Evolutionary conservation across 2,888 invertebrate species (phyloP).

Genomic region (Sepioteuthis lessoniana): DNA sequence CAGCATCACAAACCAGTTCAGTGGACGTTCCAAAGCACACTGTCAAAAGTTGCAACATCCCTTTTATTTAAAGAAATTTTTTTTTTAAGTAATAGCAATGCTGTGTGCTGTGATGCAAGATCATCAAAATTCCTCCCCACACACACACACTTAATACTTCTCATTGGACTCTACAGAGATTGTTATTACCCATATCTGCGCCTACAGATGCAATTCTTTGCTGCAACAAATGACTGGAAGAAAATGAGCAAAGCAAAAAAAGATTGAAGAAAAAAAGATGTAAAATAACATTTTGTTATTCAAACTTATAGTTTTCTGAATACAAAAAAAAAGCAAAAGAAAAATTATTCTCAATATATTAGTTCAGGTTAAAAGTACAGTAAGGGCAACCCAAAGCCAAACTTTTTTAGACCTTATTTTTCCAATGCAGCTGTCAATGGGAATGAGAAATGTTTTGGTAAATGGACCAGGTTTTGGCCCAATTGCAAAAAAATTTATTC

Average conservation of each 20-base stretch:
- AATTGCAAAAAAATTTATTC: too few species aligned
- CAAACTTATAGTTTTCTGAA: conserved; percentile 7
- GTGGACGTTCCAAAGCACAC: neutral
- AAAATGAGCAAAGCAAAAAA: neutral
- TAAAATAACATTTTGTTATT: neutral
- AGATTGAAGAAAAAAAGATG: neutral
- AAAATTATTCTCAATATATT: neutral
- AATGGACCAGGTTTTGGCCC: too few species aligned
- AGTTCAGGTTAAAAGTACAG: too few species aligned
- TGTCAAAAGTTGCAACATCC: neutral
- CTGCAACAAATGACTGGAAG: neutral
- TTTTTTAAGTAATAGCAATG: neutral
- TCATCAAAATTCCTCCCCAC: neutral
- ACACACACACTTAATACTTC: neutral
- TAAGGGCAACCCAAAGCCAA: too few species aligned
- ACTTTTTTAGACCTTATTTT: too few species aligned
- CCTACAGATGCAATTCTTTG: neutral
- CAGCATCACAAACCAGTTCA: neutral
- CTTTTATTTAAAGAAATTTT: neutral
- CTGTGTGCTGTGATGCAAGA: neutral
- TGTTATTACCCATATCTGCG: neutral
- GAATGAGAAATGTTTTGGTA: too few species aligned
- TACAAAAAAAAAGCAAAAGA: neutral
- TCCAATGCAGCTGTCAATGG: too few species aligned
- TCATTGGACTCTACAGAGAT: neutral